phyloP scores from a whole-genome alignment of 1,140 invertebrate species.

The Drosophila ohnishii region DNA sequence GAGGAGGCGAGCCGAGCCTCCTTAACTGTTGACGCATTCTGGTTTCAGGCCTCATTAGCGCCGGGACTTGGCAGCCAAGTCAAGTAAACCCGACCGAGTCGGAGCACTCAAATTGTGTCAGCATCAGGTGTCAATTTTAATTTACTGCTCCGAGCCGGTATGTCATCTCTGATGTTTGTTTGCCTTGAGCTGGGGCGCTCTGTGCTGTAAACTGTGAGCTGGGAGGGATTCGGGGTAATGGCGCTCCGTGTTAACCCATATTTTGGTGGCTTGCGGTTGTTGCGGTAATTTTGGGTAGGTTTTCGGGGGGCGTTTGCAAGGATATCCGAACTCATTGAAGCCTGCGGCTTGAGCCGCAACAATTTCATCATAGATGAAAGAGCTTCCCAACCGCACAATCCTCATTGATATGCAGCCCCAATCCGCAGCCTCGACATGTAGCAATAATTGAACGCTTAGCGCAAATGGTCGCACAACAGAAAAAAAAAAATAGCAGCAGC shows the following conservation, averaged over 20 bases:
- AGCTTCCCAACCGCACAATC: conserved; percentile 15
- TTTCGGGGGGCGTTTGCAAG: neutral
- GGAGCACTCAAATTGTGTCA: conserved; percentile 53
- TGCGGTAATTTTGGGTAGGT: conserved; percentile 47
- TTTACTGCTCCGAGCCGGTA: conserved; percentile 52
- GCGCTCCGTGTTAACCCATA: conserved; percentile 45
- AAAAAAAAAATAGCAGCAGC: conserved; percentile 18
- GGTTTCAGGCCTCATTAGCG: conserved; percentile 74
- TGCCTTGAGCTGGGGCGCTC: conserved; percentile 19
- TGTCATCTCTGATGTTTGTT: conserved; percentile 56
- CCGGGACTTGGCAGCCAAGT: conserved; percentile 27
- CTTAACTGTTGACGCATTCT: conserved; percentile 62
- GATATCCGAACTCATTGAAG: conserved; percentile 32
- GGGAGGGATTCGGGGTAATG: neutral
- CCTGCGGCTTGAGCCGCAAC: conserved; percentile 11
- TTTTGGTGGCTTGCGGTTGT: conserved; percentile 51
- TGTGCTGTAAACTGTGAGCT: neutral
- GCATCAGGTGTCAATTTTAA: conserved; percentile 80
- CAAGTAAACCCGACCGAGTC: conserved; percentile 33
- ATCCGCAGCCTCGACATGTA: conserved; percentile 50
- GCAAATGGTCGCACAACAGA: conserved; percentile 40
- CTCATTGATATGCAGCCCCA: conserved; percentile 64
- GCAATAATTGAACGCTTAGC: conserved; percentile 60
- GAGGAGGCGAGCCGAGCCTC: conserved; percentile 10
- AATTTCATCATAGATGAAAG: conserved; percentile 30